Conservation (phyloP, 2,113 vertebrate genomes). For the Hydrochoerus hydrochaeris region DNA sequence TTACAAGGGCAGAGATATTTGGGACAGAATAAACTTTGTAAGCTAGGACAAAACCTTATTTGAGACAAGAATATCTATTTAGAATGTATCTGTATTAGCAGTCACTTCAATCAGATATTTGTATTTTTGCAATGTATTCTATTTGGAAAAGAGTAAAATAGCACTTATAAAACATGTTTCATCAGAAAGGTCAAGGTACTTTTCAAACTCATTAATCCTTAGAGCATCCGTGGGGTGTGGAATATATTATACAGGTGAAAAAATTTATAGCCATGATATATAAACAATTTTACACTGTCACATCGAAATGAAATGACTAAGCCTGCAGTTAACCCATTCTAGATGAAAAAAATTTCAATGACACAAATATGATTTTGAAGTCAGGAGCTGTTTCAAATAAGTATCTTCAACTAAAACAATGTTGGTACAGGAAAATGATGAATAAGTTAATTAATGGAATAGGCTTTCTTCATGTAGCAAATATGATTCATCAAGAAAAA, state of each 20-base stretch:
- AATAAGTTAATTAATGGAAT: constrained; percentile 7
- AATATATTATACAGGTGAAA: constrained; percentile 52
- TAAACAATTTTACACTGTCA: constrained; percentile 48
- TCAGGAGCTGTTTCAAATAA: not conserved
- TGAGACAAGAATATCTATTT: not conserved
- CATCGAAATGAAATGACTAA: constrained; percentile 19
- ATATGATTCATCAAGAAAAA: not conserved
- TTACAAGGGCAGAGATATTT: not conserved
- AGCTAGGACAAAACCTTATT: constrained; percentile 8
- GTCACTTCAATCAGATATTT: not conserved
- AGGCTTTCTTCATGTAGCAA: not conserved
- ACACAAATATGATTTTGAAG: not conserved
- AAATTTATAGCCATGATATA: constrained; percentile 28
- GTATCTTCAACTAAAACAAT: not conserved
- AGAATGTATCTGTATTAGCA: constrained; percentile 36
- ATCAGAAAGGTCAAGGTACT: constrained; percentile 65
- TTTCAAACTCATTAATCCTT: constrained; percentile 72
- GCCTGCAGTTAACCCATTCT: not conserved
- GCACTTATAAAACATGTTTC: constrained; percentile 34
- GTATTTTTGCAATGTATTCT: constrained; percentile 28
- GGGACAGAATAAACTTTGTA: not conserved
- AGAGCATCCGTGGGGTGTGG: not conserved
- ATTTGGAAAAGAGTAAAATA: constrained; percentile 61
- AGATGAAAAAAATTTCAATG: not conserved
- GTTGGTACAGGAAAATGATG: not conserved